Conservation (phyloP, 2,113 vertebrate genomes). For the Ammospiza nelsoni region DNA sequence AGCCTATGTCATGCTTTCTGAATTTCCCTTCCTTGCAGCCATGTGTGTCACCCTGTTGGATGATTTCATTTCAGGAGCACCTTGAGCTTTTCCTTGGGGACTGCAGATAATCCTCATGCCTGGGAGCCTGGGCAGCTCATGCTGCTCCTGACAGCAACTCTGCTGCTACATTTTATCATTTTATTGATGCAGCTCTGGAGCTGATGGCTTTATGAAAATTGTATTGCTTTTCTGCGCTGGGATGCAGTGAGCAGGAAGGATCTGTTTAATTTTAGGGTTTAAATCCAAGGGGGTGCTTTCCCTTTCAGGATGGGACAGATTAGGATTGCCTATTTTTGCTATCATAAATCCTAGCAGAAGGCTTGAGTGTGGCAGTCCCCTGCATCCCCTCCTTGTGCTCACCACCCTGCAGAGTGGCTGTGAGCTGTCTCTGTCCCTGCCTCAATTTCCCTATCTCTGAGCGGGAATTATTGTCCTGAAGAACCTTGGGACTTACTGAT, state of each 20-base stretch:
- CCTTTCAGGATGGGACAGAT: not conserved
- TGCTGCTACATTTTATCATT: not conserved
- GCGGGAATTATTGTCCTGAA: not conserved
- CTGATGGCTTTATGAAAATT: not conserved
- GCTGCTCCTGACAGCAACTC: not conserved
- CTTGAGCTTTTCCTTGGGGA: not conserved
- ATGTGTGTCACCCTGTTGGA: fast-evolving
- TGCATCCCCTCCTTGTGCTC: not conserved
- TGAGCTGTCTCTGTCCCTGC: not conserved
- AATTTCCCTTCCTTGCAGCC: not conserved
- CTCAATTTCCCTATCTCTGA: not conserved
- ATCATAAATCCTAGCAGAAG: not conserved
- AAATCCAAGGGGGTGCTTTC: not conserved
- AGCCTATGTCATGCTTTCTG: not conserved
- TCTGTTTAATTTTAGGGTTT: not conserved
- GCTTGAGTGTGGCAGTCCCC: not conserved
- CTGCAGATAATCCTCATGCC: not conserved
- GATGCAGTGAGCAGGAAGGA: not conserved
- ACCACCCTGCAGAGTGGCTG: not conserved
- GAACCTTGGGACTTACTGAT: not conserved
- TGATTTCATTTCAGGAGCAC: not conserved
- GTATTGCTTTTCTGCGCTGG: not conserved
- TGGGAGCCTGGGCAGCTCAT: not conserved
- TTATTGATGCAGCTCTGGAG: not conserved
- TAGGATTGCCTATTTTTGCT: not conserved